Evolutionary conservation across 2,113 vertebrate species (phyloP).

Genomic region (Tenebrosternarchus preto): DNA sequence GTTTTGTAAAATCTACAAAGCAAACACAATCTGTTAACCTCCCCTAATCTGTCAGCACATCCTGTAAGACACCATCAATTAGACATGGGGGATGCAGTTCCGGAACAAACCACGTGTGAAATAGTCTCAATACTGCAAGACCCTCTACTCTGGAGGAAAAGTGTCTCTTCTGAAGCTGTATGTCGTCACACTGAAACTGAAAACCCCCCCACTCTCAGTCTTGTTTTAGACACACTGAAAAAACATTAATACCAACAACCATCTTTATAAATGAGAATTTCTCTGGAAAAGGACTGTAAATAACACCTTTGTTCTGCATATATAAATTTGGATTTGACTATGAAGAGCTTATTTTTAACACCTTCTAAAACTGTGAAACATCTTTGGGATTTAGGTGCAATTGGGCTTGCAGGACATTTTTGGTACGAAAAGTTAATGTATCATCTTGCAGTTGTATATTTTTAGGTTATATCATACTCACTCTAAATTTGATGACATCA

Average conservation of each 20-base stretch:
- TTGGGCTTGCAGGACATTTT: neutral
- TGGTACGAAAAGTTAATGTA: neutral
- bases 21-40: no score
- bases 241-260: no score
- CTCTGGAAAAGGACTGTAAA: neutral
- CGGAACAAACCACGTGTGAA: neutral
- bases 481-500: neutral
- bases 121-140: no score
- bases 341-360: no score
- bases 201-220: no score
- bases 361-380: no score
- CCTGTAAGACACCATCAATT: neutral
- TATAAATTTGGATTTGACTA: no score
- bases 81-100: neutral
- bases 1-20: no score
- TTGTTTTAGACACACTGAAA: no score
- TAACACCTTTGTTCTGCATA: neutral
- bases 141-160: neutral
- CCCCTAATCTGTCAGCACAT: no score
- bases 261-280: neutral
- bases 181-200: neutral
- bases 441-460: neutral
- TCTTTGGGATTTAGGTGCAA: no score
- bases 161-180: neutral
- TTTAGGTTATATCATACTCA: neutral